Evolutionary conservation across 2,888 invertebrate species (phyloP).

Genomic region (Drosophila limbata): DNA sequence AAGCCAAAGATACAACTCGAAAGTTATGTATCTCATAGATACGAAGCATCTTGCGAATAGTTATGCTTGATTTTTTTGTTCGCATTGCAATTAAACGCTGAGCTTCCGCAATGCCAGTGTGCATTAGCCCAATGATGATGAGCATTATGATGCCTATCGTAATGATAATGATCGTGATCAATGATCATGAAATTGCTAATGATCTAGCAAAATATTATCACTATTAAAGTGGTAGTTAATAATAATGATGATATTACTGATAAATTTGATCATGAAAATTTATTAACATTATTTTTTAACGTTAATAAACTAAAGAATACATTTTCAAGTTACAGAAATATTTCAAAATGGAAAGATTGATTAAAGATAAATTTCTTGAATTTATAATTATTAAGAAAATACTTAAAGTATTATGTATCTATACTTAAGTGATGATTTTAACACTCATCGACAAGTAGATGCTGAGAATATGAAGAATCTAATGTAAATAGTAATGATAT

Average conservation of each 20-base stretch:
- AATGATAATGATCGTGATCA: slow-evolving; percentile 20
- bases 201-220: neutral
- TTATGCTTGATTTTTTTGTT: slow-evolving; percentile 51
- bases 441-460: too few species aligned
- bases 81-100: slow-evolving; percentile 70
- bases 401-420: too few species aligned
- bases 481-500: slow-evolving; percentile 5
- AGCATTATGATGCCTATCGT: slow-evolving; percentile 27
- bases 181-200: slow-evolving; percentile 20
- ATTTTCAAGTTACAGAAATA: too few species aligned
- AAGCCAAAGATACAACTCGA: slow-evolving; percentile 27
- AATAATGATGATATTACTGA: neutral
- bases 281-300: too few species aligned
- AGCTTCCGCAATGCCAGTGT: slow-evolving; percentile 65
- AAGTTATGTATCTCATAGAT: slow-evolving; percentile 57
- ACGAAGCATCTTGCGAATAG: slow-evolving; percentile 44
- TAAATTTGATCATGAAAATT: neutral
- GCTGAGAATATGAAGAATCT: neutral
- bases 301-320: neutral
- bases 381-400: neutral
- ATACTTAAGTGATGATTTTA: neutral
- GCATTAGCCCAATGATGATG: slow-evolving; percentile 26
- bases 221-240: neutral
- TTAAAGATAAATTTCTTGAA: too few species aligned
- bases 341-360: too few species aligned